Evolutionary conservation across 2,888 invertebrate genomes (phyloP).

Genomic region (Ganaspis brasiliensis): DNA sequence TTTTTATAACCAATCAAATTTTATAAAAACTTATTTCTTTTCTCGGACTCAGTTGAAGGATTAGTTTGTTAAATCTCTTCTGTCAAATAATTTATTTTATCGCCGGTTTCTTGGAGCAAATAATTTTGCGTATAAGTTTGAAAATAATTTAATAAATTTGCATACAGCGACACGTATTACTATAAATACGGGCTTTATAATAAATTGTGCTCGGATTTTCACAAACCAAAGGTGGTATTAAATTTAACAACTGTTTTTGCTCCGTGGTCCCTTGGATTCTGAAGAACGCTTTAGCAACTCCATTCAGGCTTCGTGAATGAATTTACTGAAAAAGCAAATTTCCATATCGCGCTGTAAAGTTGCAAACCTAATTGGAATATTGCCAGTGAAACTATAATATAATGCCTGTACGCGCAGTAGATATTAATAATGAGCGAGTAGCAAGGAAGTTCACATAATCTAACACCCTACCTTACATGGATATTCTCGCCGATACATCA

Average conservation of each 20-base stretch:
- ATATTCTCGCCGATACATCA: conserved; percentile 34
- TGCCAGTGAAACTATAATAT: conserved; percentile 38
- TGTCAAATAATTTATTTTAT: no score
- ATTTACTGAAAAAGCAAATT: conserved; percentile 42
- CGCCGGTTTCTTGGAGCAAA: background rate
- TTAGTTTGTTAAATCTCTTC: no score
- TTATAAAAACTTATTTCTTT: no score
- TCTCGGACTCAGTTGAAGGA: no score
- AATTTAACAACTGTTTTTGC: conserved; percentile 35
- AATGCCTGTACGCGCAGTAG: conserved; percentile 26
- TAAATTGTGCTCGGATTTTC: conserved; percentile 16
- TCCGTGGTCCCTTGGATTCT: conserved; percentile 9
- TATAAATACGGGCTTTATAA: conserved; percentile 4
- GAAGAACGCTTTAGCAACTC: conserved; percentile 25
- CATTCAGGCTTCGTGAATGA: conserved; percentile 43
- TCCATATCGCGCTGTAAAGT: conserved; percentile 40
- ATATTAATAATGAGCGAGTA: conserved; percentile 36
- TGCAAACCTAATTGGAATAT: conserved; percentile 39
- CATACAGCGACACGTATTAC: background rate
- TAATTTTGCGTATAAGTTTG: background rate
- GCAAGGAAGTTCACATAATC: conserved; percentile 42
- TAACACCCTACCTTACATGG: conserved; percentile 31
- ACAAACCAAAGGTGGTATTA: conserved; percentile 7
- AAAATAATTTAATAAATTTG: background rate
- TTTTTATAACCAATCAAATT: no score